phyloP scores from a whole-genome alignment of 2,797 vertebrate species.

The Pseudochirops cupreus region DNA sequence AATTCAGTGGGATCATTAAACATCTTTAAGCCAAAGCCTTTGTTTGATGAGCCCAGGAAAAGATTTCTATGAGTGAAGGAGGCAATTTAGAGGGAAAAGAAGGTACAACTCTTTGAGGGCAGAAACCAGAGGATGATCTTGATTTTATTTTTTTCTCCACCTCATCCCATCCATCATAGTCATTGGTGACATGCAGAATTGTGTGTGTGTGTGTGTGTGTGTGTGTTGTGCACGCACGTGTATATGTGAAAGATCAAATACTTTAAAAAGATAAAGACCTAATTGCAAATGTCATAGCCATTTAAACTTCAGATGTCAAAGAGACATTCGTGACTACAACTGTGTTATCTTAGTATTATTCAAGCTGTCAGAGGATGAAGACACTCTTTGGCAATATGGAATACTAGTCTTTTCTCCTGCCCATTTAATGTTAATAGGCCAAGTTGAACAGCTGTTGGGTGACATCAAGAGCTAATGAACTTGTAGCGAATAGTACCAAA shows the following conservation, averaged over 20 bases:
- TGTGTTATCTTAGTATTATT: background rate
- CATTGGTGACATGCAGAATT: background rate
- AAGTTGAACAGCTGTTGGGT: constrained; percentile 25
- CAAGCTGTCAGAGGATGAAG: background rate
- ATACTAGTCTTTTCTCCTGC: background rate
- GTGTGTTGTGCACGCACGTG: background rate
- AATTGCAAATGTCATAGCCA: background rate
- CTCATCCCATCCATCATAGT: background rate
- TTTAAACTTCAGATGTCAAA: background rate
- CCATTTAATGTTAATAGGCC: constrained; percentile 6
- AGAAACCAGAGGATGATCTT: background rate
- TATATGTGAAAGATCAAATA: background rate
- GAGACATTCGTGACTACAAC: background rate
- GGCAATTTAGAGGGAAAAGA: background rate
- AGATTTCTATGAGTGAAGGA: background rate
- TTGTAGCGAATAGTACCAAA: constrained; percentile 48
- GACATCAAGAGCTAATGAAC: constrained; percentile 46
- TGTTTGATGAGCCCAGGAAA: background rate
- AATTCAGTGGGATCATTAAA: background rate
- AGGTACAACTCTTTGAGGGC: background rate
- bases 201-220: background rate
- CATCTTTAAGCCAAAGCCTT: background rate
- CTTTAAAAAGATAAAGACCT: background rate
- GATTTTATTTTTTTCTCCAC: background rate
- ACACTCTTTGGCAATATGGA: background rate